Percentiles rank a stretch among this genome's conserved stretches.
Conservation (phyloP, 1,140 invertebrate genomes). For the Phthorimaea operculella region DNA sequence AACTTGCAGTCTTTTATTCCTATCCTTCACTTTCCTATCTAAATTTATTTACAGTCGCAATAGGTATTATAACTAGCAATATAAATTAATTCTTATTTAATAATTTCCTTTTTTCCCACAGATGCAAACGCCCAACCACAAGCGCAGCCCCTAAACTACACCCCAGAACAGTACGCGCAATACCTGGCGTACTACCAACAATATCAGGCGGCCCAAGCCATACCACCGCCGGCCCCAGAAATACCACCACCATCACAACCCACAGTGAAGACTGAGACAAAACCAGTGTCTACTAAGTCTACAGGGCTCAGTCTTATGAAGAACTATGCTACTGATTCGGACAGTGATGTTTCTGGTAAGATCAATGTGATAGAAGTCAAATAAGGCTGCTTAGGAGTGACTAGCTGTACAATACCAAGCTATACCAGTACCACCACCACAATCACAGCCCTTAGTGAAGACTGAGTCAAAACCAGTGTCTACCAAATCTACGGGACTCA, state of each 20-base stretch:
- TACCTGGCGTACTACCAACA: conserved; percentile 37
- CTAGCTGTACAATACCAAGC: no score
- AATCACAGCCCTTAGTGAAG: neutral
- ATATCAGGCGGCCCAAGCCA: conserved; percentile 15
- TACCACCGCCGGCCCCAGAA: neutral
- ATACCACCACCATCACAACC: neutral
- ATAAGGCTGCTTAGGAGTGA: neutral
- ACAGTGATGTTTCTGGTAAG: conserved; percentile 59
- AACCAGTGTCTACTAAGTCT: conserved; percentile 31
- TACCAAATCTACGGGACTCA: conserved; percentile 62
- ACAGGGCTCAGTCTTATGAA: conserved; percentile 70
- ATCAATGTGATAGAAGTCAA: neutral
- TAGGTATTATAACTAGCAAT: no score
- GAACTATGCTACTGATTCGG: conserved; percentile 69
- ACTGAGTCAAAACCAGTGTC: conserved; percentile 17
- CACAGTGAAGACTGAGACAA: conserved; percentile 13
- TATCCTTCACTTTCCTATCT: no score
- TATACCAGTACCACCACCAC: neutral
- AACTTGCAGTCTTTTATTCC: no score
- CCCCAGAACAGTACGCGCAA: conserved; percentile 13
- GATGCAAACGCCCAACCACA: neutral
- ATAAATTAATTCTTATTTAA: no score
- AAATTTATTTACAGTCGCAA: no score
- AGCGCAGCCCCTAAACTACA: neutral
- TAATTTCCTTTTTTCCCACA: neutral